Evolutionary conservation across 2,888 invertebrate species (phyloP), one percentile per base, ranked within the genome.

Genomic region (Melikaiella ostensackeni): DNA sequence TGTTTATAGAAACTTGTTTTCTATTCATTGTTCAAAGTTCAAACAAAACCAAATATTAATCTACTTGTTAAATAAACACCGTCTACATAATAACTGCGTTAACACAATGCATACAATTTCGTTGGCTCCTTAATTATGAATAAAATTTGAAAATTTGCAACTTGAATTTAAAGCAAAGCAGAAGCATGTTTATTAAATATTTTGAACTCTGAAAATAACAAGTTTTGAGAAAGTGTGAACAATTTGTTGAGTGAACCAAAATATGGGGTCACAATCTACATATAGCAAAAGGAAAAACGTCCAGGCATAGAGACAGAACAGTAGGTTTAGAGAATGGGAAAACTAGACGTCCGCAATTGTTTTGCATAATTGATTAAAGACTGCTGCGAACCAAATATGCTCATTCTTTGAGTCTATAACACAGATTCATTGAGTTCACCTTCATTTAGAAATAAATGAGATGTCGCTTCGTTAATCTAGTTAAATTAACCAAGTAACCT

Each of bases 291-390:
- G 42, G 16, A 63, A 19, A 35, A 63, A 63, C 19, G 4, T 61
- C 30, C 59, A 61, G 21, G 35, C 38, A 62, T 33, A 62, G 8
- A 33, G 38, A 38, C 21, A 62, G 13, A 63, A 27, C 2, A 46
- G 19, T 27, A 66, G n/a, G 46, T 46, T 11, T 27, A 46, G 27
- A 66, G 24, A 27, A 27, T 66, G 42, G 46, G 42, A 27, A 42
- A 27, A 77, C 77, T 79, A 63, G 78, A 80, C 79, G 85, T 85
- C 83, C 83, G 86, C 86, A 87, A 87, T 88, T 88, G 85, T 85
- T 91, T 91, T 90, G 84, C 90, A 91, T 91, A 91, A 91, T 91
- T 91, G 91, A 91, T 91, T 91, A 91, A 91, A 91, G 91, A 90
- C 87, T 87, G 77, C 42, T 66, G 38, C 42, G 16, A 81, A 77